Conservation (phyloP, 1,140 invertebrate species). For the Leptoteleia sp. region DNA sequence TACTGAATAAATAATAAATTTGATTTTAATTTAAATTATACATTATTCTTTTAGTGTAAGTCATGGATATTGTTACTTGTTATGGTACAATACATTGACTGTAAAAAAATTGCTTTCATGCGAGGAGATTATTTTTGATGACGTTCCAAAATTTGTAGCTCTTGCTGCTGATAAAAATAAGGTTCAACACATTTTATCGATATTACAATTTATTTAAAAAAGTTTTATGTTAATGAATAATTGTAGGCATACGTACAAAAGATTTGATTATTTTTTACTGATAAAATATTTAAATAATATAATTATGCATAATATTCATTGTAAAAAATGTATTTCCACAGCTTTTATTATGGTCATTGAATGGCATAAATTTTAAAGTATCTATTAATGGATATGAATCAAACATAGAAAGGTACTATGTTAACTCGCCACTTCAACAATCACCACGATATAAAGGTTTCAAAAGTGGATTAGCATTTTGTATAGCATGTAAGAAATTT, state of each 20-base stretch:
- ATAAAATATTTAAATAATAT: too few species aligned
- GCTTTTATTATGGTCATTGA: slow-evolving; percentile 51
- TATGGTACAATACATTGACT: slow-evolving; percentile 8
- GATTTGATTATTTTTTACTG: too few species aligned
- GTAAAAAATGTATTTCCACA: slow-evolving; percentile 7
- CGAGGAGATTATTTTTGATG: slow-evolving; percentile 5
- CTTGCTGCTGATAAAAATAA: slow-evolving; percentile 40
- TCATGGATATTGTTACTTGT: slow-evolving; percentile 41
- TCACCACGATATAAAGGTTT: slow-evolving; percentile 37
- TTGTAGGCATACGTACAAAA: too few species aligned
- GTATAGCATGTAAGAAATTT: slow-evolving; percentile 33
- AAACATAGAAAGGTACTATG: neutral
- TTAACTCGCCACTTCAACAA: slow-evolving; percentile 18
- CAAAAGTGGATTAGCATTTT: slow-evolving; percentile 16
- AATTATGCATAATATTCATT: too few species aligned
- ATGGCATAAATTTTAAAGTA: slow-evolving; percentile 10
- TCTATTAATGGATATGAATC: slow-evolving; percentile 4
- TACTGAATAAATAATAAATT: too few species aligned
- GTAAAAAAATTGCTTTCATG: slow-evolving; percentile 5
- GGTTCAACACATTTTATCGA: slow-evolving; percentile 10
- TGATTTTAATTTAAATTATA: slow-evolving; percentile 10
- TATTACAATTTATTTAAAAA: neutral
- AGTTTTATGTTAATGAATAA: neutral
- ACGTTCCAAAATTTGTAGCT: slow-evolving; percentile 24
- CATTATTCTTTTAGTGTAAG: slow-evolving; percentile 27